Conservation (phyloP, 2,888 invertebrate genomes). For the Chrysolina haemoptera region DNA sequence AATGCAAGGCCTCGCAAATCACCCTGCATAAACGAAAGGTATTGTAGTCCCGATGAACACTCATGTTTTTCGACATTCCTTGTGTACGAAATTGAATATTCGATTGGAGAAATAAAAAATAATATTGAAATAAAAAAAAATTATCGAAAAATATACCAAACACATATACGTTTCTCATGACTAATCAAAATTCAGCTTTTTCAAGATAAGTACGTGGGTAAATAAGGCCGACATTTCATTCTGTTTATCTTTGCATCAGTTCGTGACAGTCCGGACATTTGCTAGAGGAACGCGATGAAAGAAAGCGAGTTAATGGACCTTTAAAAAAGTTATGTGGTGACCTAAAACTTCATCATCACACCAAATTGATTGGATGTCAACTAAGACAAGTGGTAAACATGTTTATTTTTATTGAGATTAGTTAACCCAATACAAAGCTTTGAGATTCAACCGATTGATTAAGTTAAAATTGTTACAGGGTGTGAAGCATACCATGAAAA, state of each 20-base stretch:
- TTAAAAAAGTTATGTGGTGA: slow-evolving; percentile 11
- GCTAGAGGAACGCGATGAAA: background rate
- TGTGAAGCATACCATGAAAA: background rate
- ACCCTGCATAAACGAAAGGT: no score
- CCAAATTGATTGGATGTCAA: background rate
- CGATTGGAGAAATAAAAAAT: no score
- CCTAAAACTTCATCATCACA: background rate
- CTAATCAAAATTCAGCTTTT: background rate
- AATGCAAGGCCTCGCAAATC: no score
- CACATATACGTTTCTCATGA: background rate
- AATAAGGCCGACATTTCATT: slow-evolving; percentile 12
- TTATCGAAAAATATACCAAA: no score
- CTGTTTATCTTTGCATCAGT: slow-evolving; percentile 19
- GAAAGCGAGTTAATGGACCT: slow-evolving; percentile 2
- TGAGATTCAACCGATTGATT: background rate
- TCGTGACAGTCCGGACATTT: slow-evolving; percentile 10
- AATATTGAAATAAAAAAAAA: no score
- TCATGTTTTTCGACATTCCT: no score
- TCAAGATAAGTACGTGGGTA: slow-evolving; percentile 18
- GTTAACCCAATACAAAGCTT: background rate
- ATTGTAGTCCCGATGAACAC: no score
- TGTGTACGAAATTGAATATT: no score
- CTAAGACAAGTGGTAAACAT: background rate
- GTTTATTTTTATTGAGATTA: slow-evolving; percentile 3
- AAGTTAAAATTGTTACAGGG: background rate